phyloP scores from a whole-genome alignment of 2,797 vertebrate species.

The Notolepis coatsorum region DNA sequence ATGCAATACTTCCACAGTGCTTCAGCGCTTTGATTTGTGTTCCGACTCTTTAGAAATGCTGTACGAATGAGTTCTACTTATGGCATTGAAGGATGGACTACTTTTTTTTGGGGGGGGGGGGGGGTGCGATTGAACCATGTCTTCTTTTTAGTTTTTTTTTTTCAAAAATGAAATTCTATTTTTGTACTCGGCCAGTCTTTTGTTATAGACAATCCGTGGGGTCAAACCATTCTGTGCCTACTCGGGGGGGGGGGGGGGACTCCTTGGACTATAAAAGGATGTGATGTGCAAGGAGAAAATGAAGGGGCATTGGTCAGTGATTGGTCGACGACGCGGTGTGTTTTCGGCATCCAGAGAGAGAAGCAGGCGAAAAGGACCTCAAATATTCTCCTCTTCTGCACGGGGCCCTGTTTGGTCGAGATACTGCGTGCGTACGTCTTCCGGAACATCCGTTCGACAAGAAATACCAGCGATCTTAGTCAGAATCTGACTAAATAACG shows the following conservation, averaged over 20 bases:
- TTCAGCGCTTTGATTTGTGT: slow-evolving; percentile 49
- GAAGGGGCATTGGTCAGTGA: slow-evolving; percentile 55
- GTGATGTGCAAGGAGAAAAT: slow-evolving; percentile 28
- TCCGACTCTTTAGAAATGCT: slow-evolving; percentile 40
- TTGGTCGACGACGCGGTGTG: slow-evolving; percentile 22
- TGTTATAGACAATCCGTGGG: slow-evolving; percentile 72
- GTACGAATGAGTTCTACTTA: slow-evolving; percentile 15
- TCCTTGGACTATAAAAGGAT: slow-evolving; percentile 48
- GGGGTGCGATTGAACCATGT: slow-evolving; percentile 54
- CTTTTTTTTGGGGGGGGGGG: too few relatives aligned
- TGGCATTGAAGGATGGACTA: slow-evolving; percentile 72
- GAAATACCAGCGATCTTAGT: slow-evolving; percentile 49
- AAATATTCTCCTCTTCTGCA: slow-evolving; percentile 12
- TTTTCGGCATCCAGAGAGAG: too few relatives aligned
- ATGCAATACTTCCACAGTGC: slow-evolving; percentile 69
- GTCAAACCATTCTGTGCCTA: slow-evolving; percentile 90
- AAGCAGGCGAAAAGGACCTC: slow-evolving; percentile 27
- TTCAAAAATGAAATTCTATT: slow-evolving; percentile 78
- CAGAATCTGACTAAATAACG: slow-evolving; percentile 21
- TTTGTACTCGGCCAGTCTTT: slow-evolving; percentile 83
- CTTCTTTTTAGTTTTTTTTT: slow-evolving; percentile 46
- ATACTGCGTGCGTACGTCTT: neutral
- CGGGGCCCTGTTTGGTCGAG: slow-evolving; percentile 9
- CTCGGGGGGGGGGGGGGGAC: slow-evolving; percentile 71
- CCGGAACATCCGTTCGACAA: neutral